phyloP scores from a whole-genome alignment of 2,113 vertebrate genomes.

The Psittacus erithacus region DNA sequence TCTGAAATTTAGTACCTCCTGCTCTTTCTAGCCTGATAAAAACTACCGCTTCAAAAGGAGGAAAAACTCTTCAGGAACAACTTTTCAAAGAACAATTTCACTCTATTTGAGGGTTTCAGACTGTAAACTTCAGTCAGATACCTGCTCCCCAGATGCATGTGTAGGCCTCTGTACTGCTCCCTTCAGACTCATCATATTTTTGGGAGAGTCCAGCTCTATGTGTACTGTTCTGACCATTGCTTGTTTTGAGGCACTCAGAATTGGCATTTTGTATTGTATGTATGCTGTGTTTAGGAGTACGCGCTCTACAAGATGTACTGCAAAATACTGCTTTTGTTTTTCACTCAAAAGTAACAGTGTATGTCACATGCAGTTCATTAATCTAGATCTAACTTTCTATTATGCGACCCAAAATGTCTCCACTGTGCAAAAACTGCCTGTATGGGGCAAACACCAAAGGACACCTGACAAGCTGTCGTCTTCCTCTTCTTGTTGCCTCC shows the following conservation, averaged over 20 bases:
- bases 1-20: not conserved
- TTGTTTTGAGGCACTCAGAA: not conserved
- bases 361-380: not conserved
- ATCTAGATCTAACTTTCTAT: not conserved
- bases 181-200: not conserved
- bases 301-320: not conserved
- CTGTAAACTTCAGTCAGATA: not conserved
- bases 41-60: not conserved
- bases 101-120: not conserved
- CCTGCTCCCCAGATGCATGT: not conserved
- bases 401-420: not conserved
- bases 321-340: not conserved
- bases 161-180: not conserved
- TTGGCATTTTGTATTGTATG: not conserved
- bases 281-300: not conserved
- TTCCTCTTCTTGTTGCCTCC: slow-evolving; percentile 87
- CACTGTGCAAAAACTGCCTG: not conserved
- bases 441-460: not conserved
- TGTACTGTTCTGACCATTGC: not conserved
- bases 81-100: not conserved
- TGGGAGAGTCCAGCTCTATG: not conserved
- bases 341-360: not conserved
- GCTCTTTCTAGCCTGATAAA: not conserved
- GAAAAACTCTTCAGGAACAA: not conserved
- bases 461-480: slow-evolving; percentile 92